Base-by-base conservation (phyloP, 1,140 invertebrate genomes). In the Hyphantria cunea region DNA sequence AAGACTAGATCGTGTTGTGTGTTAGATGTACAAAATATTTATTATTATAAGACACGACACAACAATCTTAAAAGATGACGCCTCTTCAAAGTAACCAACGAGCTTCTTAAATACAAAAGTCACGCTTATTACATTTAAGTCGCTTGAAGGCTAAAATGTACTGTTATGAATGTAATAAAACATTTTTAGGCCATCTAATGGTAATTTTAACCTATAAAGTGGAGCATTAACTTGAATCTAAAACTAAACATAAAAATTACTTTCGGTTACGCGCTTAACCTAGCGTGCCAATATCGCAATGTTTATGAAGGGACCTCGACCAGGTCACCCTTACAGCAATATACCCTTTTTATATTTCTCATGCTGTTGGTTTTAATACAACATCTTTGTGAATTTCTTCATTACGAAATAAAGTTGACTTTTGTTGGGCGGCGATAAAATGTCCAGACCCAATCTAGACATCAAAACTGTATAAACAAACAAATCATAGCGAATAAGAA, bases 231-330 rank as follows among this genome's bases (percentile, higher is more conserved):
- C 5, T 25, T 25, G 5, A 3, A 25, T 25, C 17, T 25, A 25
- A 25, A 25, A 68, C 68, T 68, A 67, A 45, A 37, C n/a, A n/a
- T n/a, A 49, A 51, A 55, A 73, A 66, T 66, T 56, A 62, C 58
- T 45, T 52, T 70, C 39, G 50, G 63, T 37, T 50, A 56, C 63
- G 33, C 61, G 70, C 72, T 72, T 63, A 70, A 59, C 60, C 47
- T 70, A 64, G 66, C 53, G 56, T 32, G 37, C 34, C 65, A 47
- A 76, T 76, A 76, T 74, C 76, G 68, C 14, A 63, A 17, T n/a
- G 41, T 54, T 54, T 73, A 76, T 69, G 64, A 68, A 64, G 42
- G 66, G 53, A 45, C 66, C 52, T 37, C 37, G 42, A 32, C 44
- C 13, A 60, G 66, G 61, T 64, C 60, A 52, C 61, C 61, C 56